Evolutionary conservation across 2,113 vertebrate genomes (phyloP).

Genomic region (Argyrosomus japonicus): DNA sequence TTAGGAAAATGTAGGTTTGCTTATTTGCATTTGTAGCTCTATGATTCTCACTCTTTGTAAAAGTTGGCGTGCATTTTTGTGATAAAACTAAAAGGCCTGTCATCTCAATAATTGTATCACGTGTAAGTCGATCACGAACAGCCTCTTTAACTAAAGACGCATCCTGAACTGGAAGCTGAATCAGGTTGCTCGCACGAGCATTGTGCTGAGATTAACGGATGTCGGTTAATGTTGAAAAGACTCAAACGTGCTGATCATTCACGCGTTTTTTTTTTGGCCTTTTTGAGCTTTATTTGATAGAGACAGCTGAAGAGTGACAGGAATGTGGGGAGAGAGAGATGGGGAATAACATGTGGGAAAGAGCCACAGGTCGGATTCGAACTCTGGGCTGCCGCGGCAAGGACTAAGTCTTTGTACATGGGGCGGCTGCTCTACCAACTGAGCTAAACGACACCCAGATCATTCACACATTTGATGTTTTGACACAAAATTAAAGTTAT

Average conservation of each 20-base stretch:
- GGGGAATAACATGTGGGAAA: too few species aligned
- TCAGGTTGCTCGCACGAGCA: neutral
- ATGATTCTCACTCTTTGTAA: neutral
- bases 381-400: too few species aligned
- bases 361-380: too few species aligned
- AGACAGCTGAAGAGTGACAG: too few species aligned
- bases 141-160: neutral
- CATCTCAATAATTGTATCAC: neutral
- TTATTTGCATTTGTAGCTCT: neutral
- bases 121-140: neutral
- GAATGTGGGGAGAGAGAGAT: too few species aligned
- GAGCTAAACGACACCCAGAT: too few species aligned
- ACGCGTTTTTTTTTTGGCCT: neutral
- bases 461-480: neutral
- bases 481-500: neutral
- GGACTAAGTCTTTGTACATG: too few species aligned
- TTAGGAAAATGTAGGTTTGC: neutral
- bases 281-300: too few species aligned
- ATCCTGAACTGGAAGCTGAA: neutral
- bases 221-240: neutral
- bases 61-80: neutral
- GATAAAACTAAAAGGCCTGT: neutral
- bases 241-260: neutral
- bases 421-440: too few species aligned
- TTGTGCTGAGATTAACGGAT: neutral